Conservation (phyloP, 2,797 vertebrate species). For the Galagoides demidoff region DNA sequence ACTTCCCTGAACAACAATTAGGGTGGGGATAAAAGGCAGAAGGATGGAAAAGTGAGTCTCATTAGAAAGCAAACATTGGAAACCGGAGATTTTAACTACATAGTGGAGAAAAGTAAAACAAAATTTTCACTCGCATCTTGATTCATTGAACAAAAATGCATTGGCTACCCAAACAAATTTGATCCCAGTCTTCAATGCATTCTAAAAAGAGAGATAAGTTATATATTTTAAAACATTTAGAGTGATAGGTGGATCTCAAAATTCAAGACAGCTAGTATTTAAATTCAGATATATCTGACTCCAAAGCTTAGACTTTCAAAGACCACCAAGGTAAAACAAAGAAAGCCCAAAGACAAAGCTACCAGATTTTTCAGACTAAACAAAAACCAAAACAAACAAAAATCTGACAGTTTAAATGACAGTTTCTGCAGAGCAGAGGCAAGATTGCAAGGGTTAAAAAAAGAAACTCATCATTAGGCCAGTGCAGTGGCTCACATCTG, state of each 20-base stretch:
- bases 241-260: background rate
- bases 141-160: slow-evolving; percentile 29
- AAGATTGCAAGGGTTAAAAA: background rate
- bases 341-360: background rate
- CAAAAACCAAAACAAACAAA: background rate
- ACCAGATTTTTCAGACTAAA: background rate
- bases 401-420: background rate
- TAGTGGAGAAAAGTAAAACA: background rate
- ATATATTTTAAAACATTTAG: background rate
- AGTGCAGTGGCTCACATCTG: no score
- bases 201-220: background rate
- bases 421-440: background rate
- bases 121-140: background rate
- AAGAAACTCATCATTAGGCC: background rate
- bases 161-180: background rate
- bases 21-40: background rate
- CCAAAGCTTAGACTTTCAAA: background rate
- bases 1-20: background rate
- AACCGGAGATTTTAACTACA: background rate
- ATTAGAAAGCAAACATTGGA: background rate
- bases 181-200: background rate
- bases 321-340: background rate
- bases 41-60: background rate
- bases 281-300: background rate
- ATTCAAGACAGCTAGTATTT: background rate